Evolutionary conservation across 1,140 invertebrate species (phyloP), one percentile per base, ranked within the genome.

Genomic region (Zaprionus capensis): DNA sequence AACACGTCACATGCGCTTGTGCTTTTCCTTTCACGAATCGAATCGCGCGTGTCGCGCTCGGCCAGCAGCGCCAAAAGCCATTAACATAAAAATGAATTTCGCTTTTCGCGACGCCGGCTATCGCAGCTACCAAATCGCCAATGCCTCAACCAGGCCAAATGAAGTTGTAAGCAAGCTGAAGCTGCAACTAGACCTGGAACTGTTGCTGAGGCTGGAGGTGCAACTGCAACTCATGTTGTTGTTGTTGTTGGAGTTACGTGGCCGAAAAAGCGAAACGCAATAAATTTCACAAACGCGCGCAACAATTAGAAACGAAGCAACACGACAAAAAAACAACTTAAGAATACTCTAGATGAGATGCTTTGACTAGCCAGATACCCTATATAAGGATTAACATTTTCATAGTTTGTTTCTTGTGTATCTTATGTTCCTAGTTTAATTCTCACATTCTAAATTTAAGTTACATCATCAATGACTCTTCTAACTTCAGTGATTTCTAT

Each of bases 231-330:
- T n/a, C n/a, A 1, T 55, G 41, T 80, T 66, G 64, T 63, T 57
- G 41, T 34, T 34, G 28, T 1, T 28, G 1, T 73, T 75, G 49
- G 24, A 44, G 81, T 84, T 84, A 84, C 81, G 81, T 84, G 73
- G 74, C 63, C 49, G 15, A 24, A 61, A 56, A 66, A 58, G 75
- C 85, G 86, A 90, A 88, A 90, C 85, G 85, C 85, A 90, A 88
- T 91, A 90, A 88, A 88, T 88, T 90, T 91, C 71, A 73, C 85
- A 91, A 90, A 90, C 86, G 85, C 85, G 85, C 81, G 79, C 85
- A 88, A 88, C 85, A 88, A 88, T 88, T 88, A 88, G 85, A 88
- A 87, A 83, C 84, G 74, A 69, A 81, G 81, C 83, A 80, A 64
- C 61, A 46, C 34, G 51, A 67, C 56, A 24, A 62, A 66, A 66